Evolutionary conservation across 2,113 vertebrate species (phyloP), one percentile per base, ranked within the genome.

Genomic region (Rhinolophus ferrumequinum): DNA sequence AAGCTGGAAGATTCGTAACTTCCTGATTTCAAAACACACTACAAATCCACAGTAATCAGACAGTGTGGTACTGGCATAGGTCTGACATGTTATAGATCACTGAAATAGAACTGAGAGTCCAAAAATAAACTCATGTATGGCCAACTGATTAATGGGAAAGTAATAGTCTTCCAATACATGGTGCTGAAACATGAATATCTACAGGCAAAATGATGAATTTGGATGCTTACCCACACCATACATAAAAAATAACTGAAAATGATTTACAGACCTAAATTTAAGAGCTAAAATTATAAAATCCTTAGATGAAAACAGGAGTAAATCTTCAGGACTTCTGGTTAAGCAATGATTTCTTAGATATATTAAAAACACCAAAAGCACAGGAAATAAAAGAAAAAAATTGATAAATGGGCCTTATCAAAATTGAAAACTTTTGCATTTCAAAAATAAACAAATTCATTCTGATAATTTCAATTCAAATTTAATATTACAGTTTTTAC

Each of bases 391-490:
- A 62, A 85, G 22, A 33, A 70, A 81, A 86, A 89, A 66, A 15
- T 16, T 44, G 19, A 75, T 75, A 60, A n/a, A 60, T 14, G 72
- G 18, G 77, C 10, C 44, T 84, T 35, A 79, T 85, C 80, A 80
- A 90, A 70, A 89, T 77, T 44, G 18, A 90, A 76, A 93, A 76
- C 24, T 73, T 87, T 50, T 38, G 18, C 73, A 80, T n/a, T 90
- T 85, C 41, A 93, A 80, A 89, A 90, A 50, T 81, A 67, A 84
- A 77, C 70, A 41, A 96, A 54, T 77, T 83, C 54, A 90, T 82
- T 77, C 81, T 85, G 13, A 30, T 66, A 94, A 81, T 60, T 80
- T 56, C 56, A n/a, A 81, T 75, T 93, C 75, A 77, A 86, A 86
- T 66, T 26, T 86, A 94, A 72, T 44, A 90, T 44, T 70, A 87